Evolutionary conservation across 1,140 invertebrate genomes (phyloP).

Genomic region (Nasonia longicornis): DNA sequence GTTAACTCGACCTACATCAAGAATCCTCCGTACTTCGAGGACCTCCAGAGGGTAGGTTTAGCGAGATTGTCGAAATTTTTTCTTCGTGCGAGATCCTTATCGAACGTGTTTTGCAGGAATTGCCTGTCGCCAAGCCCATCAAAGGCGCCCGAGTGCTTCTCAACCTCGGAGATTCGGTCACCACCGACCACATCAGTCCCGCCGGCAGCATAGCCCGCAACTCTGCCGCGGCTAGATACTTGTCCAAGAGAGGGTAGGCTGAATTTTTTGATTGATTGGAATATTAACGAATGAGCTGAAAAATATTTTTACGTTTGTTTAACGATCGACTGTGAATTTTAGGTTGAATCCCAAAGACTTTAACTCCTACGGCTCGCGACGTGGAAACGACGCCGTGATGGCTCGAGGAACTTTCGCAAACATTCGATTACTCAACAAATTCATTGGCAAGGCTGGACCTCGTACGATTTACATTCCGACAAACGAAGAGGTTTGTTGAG

Average conservation of each 20-base stretch:
- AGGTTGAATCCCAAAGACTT: constrained; percentile 93
- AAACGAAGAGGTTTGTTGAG: constrained; percentile 77
- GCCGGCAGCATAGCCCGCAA: constrained; percentile 96
- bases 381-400: constrained; percentile 98
- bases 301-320: not conserved
- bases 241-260: constrained; percentile 79
- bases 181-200: constrained; percentile 98
- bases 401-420: constrained; percentile 98
- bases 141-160: constrained; percentile 83
- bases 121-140: constrained; percentile 73
- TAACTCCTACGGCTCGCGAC: constrained; percentile 96
- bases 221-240: constrained; percentile 92
- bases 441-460: constrained; percentile 87
- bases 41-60: constrained; percentile 77
- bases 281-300: not conserved
- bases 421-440: constrained; percentile 95
- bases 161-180: constrained; percentile 94
- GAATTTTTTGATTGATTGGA: constrained; percentile 17
- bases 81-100: not conserved
- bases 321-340: constrained; percentile 14
- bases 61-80: constrained; percentile 10
- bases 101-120: constrained; percentile 62
- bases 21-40: constrained; percentile 95
- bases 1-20: constrained; percentile 94
- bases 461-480: constrained; percentile 90